Base-by-base conservation (phyloP, 1,140 invertebrate genomes). In the Eubasilissa regina region DNA sequence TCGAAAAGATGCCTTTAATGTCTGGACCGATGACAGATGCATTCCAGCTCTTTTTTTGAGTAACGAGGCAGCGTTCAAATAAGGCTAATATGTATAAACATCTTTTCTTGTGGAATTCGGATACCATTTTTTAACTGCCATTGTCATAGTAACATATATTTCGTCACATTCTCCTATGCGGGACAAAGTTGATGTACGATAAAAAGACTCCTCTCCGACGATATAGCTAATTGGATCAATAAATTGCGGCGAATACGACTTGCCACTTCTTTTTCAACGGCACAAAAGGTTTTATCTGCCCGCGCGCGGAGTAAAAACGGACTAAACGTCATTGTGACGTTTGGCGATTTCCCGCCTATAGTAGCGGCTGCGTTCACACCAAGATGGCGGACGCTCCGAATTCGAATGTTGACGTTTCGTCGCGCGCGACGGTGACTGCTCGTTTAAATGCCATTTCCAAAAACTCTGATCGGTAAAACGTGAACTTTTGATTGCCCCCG, bases 211-310 rank as follows among this genome's bases (percentile, higher is more conserved):
- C 25, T 6, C 43, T 64, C 45, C 62, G 45, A 66, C 55, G 74
- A 75, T 74, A 81, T 72, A 76, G 73, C 80, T 81, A 81, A 81
- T 81, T 81, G 80, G 80, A 72, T 79, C 80, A 75, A 81, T 81
- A 81, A 81, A 81, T 81, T 76, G 77, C 80, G 60, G 62, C 58
- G 70, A 79, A 79, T 79, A 74, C 68, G 70, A 62, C 19, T 79
- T 35, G 70, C 77, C 70, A 74, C 77, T 79, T 74, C 53, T 53
- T 56, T 53, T 48, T 21, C 17, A 77, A 66, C 75, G 44, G 72
- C 77, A 78, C 77, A 78, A 78, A 78, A 78, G 77, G 66, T 78
- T 78, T 72, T 66, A 68, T 56, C 77, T 60, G 44, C 7, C 21
- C 25, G 48, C 58, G 56, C 43, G 43, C 70, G 19, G 44, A 47